Percentiles rank a stretch among this genome's conserved stretches.
Evolutionary conservation across 2,888 invertebrate species (phyloP).

Genomic region (Psylliodes chrysocephalus): DNA sequence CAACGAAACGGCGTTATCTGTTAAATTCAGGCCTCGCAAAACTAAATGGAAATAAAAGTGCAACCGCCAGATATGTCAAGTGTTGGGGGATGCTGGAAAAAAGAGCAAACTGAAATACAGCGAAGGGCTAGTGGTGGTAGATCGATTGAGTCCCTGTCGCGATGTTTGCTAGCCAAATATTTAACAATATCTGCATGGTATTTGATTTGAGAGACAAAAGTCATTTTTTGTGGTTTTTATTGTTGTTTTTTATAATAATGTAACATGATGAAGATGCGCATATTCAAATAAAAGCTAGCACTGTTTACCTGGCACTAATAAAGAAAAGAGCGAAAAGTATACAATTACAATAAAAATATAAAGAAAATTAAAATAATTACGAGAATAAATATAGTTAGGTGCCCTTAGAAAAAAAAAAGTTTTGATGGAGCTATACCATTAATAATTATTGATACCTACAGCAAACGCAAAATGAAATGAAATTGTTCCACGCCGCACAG

Average conservation of each 20-base stretch:
- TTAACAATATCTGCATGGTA: slow-evolving; percentile 2
- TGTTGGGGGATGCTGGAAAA: slow-evolving; percentile 6
- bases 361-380: too few relatives aligned
- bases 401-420: too few relatives aligned
- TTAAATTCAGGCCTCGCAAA: slow-evolving; percentile 37
- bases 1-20: slow-evolving; percentile 38
- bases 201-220: background rate
- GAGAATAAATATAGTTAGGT: too few relatives aligned
- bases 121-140: slow-evolving; percentile 2
- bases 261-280: too few relatives aligned
- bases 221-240: background rate
- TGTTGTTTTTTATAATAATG: background rate
- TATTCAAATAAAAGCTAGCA: too few relatives aligned
- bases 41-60: slow-evolving; percentile 36
- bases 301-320: too few relatives aligned
- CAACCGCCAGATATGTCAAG: slow-evolving; percentile 28
- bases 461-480: too few relatives aligned
- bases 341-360: too few relatives aligned
- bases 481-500: too few relatives aligned
- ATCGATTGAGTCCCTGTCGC: background rate
- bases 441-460: too few relatives aligned
- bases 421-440: too few relatives aligned
- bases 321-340: too few relatives aligned
- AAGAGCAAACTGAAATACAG: slow-evolving; percentile 1
- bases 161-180: slow-evolving; percentile 7